Evolutionary conservation across 2,797 vertebrate species (phyloP).

Genomic region (Sylvilagus floridanus): DNA sequence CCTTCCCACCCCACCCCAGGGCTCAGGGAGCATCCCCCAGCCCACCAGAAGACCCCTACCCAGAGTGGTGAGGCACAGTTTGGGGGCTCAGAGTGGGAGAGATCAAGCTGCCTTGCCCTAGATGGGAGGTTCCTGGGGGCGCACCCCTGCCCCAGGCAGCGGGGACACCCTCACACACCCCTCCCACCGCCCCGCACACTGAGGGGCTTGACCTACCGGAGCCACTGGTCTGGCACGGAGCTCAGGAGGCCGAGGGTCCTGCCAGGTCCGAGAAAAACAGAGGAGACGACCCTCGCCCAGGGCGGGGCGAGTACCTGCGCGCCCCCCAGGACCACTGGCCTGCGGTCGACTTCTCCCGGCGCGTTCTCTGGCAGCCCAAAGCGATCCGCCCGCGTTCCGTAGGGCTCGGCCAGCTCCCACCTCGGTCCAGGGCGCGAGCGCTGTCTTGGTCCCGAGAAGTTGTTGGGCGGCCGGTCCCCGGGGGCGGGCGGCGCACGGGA

Average conservation of each 20-base stretch:
- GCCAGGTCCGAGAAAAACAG: neutral
- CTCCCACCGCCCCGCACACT: neutral
- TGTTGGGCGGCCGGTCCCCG: slow-evolving; percentile 50
- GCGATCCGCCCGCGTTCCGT: neutral
- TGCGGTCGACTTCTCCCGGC: neutral
- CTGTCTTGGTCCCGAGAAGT: slow-evolving; percentile 22
- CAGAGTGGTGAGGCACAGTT: neutral
- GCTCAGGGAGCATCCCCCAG: neutral
- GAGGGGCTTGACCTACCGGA: neutral
- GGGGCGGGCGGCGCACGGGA: neutral
- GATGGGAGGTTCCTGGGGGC: neutral
- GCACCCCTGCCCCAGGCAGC: neutral
- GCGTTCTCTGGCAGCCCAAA: neutral
- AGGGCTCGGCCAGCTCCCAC: neutral
- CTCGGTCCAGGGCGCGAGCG: neutral
- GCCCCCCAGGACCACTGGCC: neutral
- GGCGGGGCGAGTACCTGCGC: neutral
- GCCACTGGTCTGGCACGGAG: neutral
- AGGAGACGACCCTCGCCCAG: neutral
- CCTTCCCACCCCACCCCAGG: neutral
- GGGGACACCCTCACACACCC: neutral
- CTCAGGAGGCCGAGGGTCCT: neutral
- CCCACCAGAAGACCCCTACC: neutral
- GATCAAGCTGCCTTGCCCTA: neutral
- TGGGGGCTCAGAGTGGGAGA: neutral